These are phyloP conservation scores for Argentina silus DNA, from an alignment of 2,797 vertebrate species.

Conservation along the genomic window DNA sequence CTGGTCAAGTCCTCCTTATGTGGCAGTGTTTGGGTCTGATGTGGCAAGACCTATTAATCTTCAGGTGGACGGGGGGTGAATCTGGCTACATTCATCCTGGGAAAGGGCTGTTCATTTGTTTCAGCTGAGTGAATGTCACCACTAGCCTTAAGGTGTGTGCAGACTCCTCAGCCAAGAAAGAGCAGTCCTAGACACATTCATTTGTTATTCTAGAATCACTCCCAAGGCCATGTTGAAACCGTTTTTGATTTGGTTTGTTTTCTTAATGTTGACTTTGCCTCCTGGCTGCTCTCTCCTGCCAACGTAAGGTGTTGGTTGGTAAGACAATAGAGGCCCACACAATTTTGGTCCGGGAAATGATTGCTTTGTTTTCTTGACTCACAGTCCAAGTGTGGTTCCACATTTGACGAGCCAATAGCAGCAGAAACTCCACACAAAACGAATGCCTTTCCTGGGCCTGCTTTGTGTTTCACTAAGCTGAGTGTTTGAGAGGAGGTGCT, in stretches of 20 bases:
- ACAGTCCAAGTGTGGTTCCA: slow-evolving; percentile 39
- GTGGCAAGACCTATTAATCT: slow-evolving; percentile 24
- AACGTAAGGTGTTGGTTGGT: background rate
- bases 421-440: slow-evolving; percentile 37
- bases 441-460: slow-evolving; percentile 8
- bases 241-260: slow-evolving; percentile 24
- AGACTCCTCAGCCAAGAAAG: background rate
- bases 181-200: slow-evolving; percentile 18
- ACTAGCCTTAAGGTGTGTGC: slow-evolving; percentile 27
- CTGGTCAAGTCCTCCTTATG: slow-evolving; percentile 5
- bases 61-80: slow-evolving; percentile 25
- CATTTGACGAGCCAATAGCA: slow-evolving; percentile 9
- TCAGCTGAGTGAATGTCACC: slow-evolving; percentile 40
- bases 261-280: slow-evolving; percentile 29
- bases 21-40: slow-evolving; percentile 34
- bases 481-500: slow-evolving; percentile 11
- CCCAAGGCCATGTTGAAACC: slow-evolving; percentile 30
- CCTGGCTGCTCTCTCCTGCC: slow-evolving; percentile 2
- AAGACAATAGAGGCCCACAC: slow-evolving; percentile 10
- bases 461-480: slow-evolving; percentile 27
- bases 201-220: slow-evolving; percentile 24
- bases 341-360: slow-evolving; percentile 13
- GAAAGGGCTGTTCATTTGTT: slow-evolving; percentile 15
- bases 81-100: slow-evolving; percentile 28
- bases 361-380: slow-evolving; percentile 12